Evolutionary conservation across 2,888 invertebrate genomes (phyloP).

Genomic region (Macaria notata): DNA sequence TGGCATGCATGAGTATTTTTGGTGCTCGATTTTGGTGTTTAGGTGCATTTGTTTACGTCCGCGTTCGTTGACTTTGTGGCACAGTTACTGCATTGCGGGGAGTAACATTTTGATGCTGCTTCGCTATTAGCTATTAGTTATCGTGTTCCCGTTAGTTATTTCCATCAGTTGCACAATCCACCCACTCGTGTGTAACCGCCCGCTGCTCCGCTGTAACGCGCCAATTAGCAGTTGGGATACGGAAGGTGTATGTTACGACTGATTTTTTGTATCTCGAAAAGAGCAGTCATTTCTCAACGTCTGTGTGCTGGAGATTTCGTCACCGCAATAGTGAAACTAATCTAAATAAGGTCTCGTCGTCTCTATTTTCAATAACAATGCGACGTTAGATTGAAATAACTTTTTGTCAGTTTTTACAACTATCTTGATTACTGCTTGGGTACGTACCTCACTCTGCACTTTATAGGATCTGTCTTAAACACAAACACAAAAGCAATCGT

Average conservation of each 20-base stretch:
- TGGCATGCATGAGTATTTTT: slow-evolving; percentile 38
- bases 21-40: slow-evolving; percentile 38
- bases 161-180: slow-evolving; percentile 20
- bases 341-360: no score
- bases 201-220: slow-evolving; percentile 4
- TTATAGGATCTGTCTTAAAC: no score
- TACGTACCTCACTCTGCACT: no score
- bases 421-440: no score
- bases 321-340: not conserved
- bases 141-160: slow-evolving; percentile 21
- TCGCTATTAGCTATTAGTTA: slow-evolving; percentile 13
- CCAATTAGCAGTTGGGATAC: slow-evolving; percentile 10
- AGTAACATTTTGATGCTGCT: slow-evolving; percentile 18
- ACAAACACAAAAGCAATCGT: no score
- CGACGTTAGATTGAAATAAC: no score
- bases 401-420: no score
- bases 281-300: slow-evolving; percentile 7
- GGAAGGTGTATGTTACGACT: not conserved
- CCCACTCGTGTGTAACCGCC: slow-evolving; percentile 14
- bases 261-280: slow-evolving; percentile 1
- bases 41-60: slow-evolving; percentile 53
- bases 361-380: no score
- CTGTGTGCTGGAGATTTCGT: not conserved
- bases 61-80: slow-evolving; percentile 49
- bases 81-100: slow-evolving; percentile 24